These are phyloP conservation scores for Limnephilus rhombicus DNA, from an alignment of 2,888 invertebrate genomes.

Conservation along the genomic window DNA sequence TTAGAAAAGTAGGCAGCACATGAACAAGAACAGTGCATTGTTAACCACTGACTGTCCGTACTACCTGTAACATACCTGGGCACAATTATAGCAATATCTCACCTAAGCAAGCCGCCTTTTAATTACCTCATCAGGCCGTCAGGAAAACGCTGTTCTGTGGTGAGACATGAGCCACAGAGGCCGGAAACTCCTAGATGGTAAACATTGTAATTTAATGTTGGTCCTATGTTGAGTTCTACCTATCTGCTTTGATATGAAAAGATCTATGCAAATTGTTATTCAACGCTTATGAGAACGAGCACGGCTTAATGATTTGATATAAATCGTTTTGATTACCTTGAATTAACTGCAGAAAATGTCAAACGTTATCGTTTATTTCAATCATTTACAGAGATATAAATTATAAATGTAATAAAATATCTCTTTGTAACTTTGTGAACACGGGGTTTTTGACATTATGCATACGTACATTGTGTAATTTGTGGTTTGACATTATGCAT, in stretches of 20 bases:
- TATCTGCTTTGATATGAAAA: background rate
- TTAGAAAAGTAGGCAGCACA: background rate
- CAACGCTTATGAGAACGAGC: background rate
- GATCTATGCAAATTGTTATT: background rate
- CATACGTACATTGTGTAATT: too few relatives aligned
- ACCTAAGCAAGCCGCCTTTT: slow-evolving; percentile 20
- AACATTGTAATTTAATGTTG: background rate
- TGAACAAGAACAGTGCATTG: background rate
- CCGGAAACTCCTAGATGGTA: background rate
- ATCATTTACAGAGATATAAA: background rate
- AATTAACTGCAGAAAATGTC: background rate
- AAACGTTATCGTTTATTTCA: background rate
- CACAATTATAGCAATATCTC: slow-evolving; percentile 1
- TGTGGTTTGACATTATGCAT: too few relatives aligned
- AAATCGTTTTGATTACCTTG: background rate
- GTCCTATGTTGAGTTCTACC: background rate
- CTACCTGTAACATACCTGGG: background rate
- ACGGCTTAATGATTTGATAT: slow-evolving; percentile 1
- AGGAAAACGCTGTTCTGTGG: background rate
- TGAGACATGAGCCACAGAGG: background rate
- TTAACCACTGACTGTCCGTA: background rate
- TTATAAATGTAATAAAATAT: background rate
- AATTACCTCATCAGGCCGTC: slow-evolving; percentile 27
- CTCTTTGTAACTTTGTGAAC: too few relatives aligned
- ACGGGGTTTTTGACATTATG: too few relatives aligned